Evolutionary conservation across 1,140 invertebrate genomes (phyloP).

Genomic region (Olivierus martensii): DNA sequence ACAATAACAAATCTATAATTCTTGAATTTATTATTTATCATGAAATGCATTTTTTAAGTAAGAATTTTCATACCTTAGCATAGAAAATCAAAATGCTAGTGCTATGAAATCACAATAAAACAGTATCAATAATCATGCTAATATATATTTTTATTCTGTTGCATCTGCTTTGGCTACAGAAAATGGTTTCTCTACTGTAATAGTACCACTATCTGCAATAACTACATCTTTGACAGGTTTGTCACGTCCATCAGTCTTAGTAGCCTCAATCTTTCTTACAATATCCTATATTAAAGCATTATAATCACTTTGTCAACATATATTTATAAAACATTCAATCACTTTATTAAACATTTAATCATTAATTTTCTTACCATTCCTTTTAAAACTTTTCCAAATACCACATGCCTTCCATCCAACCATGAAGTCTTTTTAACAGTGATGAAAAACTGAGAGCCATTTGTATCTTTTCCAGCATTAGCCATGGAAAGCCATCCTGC

Average conservation of each 20-base stretch:
- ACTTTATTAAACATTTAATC: neutral
- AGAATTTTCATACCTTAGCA: too few relatives aligned
- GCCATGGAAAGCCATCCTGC: constrained; percentile 91
- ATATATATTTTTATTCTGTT: constrained; percentile 35
- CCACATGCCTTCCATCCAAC: constrained; percentile 65
- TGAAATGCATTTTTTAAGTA: too few relatives aligned
- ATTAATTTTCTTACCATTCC: constrained; percentile 46
- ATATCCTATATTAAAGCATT: constrained; percentile 37
- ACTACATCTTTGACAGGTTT: constrained; percentile 33
- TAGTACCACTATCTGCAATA: constrained; percentile 26
- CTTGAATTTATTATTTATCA: too few relatives aligned
- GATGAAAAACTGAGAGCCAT: constrained; percentile 98
- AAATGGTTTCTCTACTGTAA: constrained; percentile 27
- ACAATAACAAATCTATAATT: too few relatives aligned
- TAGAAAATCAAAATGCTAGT: too few relatives aligned
- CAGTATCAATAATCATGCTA: too few relatives aligned
- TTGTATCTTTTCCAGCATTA: constrained; percentile 83
- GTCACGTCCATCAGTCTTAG: constrained; percentile 29
- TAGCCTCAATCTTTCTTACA: constrained; percentile 37
- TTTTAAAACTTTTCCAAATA: constrained; percentile 48
- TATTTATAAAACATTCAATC: neutral
- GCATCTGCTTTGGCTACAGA: constrained; percentile 67
- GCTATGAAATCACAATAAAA: too few relatives aligned
- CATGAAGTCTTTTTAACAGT: constrained; percentile 80
- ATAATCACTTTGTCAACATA: neutral